phyloP scores from a whole-genome alignment of 1,140 invertebrate genomes.

The Drosophila fuyamai region DNA sequence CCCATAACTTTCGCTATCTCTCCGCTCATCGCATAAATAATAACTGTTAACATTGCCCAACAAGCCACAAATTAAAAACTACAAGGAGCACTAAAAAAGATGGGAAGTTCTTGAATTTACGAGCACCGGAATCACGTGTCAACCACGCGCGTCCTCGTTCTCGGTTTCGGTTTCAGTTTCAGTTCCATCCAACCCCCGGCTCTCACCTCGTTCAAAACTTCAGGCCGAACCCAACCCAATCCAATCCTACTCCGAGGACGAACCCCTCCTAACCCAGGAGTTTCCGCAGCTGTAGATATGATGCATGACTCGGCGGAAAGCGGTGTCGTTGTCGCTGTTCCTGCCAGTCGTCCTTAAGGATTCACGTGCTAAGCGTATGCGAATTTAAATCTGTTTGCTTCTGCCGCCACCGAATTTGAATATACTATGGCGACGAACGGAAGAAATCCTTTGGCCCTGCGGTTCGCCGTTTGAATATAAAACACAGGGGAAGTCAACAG shows the following conservation, averaged over 20 bases:
- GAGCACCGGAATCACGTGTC: constrained; percentile 83
- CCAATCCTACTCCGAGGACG: constrained; percentile 24
- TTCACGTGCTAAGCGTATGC: constrained; percentile 74
- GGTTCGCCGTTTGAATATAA: constrained; percentile 75
- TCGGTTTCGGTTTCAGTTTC: constrained; percentile 22
- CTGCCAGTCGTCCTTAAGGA: constrained; percentile 49
- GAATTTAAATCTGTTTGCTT: constrained; percentile 72
- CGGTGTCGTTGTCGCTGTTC: constrained; percentile 45
- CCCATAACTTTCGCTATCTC: constrained; percentile 64
- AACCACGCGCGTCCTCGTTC: constrained; percentile 69
- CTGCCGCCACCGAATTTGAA: constrained; percentile 65
- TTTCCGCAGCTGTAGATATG: constrained; percentile 68
- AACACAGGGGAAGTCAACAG: constrained; percentile 62
- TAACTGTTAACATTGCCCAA: constrained; percentile 79
- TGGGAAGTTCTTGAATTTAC: constrained; percentile 65
- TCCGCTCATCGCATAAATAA: constrained; percentile 76
- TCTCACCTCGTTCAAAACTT: background rate
- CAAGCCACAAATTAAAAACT: constrained; percentile 84
- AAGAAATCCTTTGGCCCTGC: constrained; percentile 62
- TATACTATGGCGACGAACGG: constrained; percentile 33
- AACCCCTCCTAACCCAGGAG: constrained; percentile 25
- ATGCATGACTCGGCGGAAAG: constrained; percentile 80
- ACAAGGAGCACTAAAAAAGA: constrained; percentile 76
- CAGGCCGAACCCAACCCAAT: constrained; percentile 7
- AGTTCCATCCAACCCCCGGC: constrained; percentile 28